Evolutionary conservation across 2,888 invertebrate species (phyloP).

Genomic region (Mythimna albipuncta): DNA sequence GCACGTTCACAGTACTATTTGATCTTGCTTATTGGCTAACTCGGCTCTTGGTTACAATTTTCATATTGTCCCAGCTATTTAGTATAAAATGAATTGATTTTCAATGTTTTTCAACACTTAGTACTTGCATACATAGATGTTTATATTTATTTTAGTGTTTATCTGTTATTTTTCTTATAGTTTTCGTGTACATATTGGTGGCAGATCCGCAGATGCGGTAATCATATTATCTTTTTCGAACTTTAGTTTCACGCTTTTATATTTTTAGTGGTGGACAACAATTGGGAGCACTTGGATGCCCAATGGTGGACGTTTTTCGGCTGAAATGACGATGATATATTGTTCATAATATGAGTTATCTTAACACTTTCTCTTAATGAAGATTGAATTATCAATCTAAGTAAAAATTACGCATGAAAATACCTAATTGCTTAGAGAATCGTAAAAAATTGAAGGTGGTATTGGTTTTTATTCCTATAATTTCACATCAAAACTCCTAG

Average conservation of each 20-base stretch:
- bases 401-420: not conserved
- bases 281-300: no score
- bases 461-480: no score
- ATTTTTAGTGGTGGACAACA: no score
- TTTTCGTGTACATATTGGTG: slow-evolving; percentile 33
- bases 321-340: not conserved
- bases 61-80: slow-evolving; percentile 73
- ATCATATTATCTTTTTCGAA: not conserved
- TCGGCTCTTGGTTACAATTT: slow-evolving; percentile 67
- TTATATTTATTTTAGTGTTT: slow-evolving; percentile 63
- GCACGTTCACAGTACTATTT: slow-evolving; percentile 82
- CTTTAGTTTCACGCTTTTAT: not conserved
- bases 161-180: slow-evolving; percentile 49
- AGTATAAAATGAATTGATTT: slow-evolving; percentile 69
- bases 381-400: not conserved
- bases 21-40: slow-evolving; percentile 85
- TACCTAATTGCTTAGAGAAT: not conserved
- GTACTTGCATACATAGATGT: slow-evolving; percentile 63
- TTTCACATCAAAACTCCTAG: no score
- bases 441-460: not conserved
- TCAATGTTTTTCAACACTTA: slow-evolving; percentile 70
- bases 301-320: no score
- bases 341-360: not conserved
- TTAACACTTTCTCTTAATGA: no score
- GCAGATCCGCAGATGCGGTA: slow-evolving; percentile 17